phyloP scores from a whole-genome alignment of 2,888 invertebrate species.

The Ectemnius lituratus region DNA sequence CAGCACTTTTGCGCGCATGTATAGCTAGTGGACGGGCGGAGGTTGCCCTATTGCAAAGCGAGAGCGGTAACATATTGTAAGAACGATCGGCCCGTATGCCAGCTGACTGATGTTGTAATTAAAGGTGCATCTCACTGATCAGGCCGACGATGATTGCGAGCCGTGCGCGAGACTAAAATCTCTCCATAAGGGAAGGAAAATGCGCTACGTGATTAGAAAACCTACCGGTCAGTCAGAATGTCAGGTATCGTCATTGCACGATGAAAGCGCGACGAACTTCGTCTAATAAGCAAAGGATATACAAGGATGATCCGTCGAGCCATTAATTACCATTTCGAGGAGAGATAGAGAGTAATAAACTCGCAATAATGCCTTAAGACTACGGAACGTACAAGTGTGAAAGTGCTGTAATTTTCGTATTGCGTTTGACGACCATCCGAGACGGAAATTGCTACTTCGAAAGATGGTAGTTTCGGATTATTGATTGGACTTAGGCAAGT shows the following conservation, averaged over 20 bases:
- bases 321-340: neutral
- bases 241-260: constrained; percentile 26
- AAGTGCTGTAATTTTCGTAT: constrained; percentile 12
- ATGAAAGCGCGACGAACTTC: neutral
- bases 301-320: neutral
- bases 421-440: constrained; percentile 9
- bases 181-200: constrained; percentile 46
- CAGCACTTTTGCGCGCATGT: constrained; percentile 3
- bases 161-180: constrained; percentile 41
- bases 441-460: constrained; percentile 11
- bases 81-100: constrained; percentile 40
- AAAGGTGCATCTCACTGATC: constrained; percentile 61
- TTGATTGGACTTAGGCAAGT: constrained; percentile 4
- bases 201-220: constrained; percentile 22
- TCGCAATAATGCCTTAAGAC: constrained; percentile 19
- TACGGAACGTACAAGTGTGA: constrained; percentile 8
- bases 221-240: constrained; percentile 10
- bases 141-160: constrained; percentile 29
- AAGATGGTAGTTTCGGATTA: constrained; percentile 4
- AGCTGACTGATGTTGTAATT: constrained; percentile 65
- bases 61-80: constrained; percentile 8
- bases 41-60: constrained; percentile 8
- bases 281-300: neutral
- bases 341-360: neutral
- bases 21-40: constrained; percentile 28